phyloP scores from a whole-genome alignment of 2,797 vertebrate genomes.

The Trematomus bernacchii region DNA sequence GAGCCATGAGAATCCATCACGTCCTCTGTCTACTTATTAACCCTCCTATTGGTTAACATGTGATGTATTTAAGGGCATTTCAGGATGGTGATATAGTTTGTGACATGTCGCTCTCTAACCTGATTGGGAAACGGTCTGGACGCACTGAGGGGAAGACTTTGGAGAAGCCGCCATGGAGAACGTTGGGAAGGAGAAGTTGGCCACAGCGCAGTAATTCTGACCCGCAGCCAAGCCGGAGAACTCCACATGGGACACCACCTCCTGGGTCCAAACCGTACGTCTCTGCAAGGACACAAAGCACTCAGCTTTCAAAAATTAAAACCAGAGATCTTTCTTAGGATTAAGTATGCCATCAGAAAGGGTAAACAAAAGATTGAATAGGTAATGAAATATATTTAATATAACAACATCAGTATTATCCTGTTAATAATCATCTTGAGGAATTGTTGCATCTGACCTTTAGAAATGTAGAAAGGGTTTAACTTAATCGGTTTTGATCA shows the following conservation, averaged over 20 bases:
- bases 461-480: background rate
- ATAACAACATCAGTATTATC: no score
- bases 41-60: background rate
- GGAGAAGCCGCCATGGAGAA: conserved; percentile 70
- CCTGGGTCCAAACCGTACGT: conserved; percentile 65
- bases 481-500: no score
- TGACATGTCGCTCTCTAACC: conserved; percentile 32
- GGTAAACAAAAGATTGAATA: background rate
- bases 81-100: background rate
- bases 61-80: background rate
- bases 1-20: background rate
- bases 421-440: background rate
- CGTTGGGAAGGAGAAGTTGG: conserved; percentile 77
- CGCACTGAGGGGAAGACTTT: conserved; percentile 63
- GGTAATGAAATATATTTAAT: background rate
- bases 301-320: background rate
- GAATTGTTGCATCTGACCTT: background rate
- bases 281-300: conserved; percentile 58
- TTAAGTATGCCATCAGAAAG: background rate
- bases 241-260: conserved; percentile 33
- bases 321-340: background rate
- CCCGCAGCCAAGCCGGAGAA: conserved; percentile 69
- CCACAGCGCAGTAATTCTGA: conserved; percentile 78
- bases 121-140: conserved; percentile 53
- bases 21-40: background rate